These are phyloP conservation scores for Drosophila funebris DNA, from an alignment of 1,140 invertebrate species.

Conservation along the genomic window DNA sequence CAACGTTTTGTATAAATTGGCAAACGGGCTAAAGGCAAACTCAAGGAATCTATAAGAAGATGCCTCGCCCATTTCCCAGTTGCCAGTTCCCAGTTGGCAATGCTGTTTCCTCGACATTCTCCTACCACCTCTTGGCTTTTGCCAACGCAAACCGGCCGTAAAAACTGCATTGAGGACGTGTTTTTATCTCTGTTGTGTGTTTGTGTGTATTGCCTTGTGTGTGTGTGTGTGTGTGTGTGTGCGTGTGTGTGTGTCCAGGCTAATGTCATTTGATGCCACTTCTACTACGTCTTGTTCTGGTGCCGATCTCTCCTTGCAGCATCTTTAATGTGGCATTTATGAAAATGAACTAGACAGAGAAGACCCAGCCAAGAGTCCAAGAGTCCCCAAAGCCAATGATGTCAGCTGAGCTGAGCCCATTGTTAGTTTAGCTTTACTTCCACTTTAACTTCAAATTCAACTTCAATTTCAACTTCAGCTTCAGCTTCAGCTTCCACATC, in stretches of 20 bases:
- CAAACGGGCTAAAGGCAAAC: conserved; percentile 10
- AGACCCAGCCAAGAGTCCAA: neutral
- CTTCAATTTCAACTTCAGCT: neutral
- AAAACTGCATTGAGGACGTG: conserved; percentile 37
- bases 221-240: neutral
- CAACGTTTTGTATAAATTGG: conserved; percentile 60
- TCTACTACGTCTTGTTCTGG: conserved; percentile 34
- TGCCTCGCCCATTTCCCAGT: conserved; percentile 16
- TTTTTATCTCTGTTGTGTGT: conserved; percentile 7
- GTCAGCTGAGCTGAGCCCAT: conserved; percentile 22
- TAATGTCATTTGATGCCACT: conserved; percentile 39
- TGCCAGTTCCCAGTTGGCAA: neutral
- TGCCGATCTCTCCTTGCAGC: conserved; percentile 20
- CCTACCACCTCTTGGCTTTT: neutral
- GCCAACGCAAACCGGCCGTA: conserved; percentile 25
- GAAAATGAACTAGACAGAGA: conserved; percentile 46
- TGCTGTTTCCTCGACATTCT: neutral
- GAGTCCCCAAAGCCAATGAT: conserved; percentile 21
- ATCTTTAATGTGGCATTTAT: conserved; percentile 59
- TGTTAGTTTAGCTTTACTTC: conserved; percentile 7
- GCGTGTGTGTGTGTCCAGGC: conserved; percentile 22
- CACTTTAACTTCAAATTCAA: neutral
- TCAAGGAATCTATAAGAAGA: conserved; percentile 10
- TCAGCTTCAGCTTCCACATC: neutral
- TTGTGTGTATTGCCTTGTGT: conserved; percentile 3